Evolutionary conservation across 2,797 vertebrate genomes (phyloP).

Genomic region (Pantherophis alleghaniensis): DNA sequence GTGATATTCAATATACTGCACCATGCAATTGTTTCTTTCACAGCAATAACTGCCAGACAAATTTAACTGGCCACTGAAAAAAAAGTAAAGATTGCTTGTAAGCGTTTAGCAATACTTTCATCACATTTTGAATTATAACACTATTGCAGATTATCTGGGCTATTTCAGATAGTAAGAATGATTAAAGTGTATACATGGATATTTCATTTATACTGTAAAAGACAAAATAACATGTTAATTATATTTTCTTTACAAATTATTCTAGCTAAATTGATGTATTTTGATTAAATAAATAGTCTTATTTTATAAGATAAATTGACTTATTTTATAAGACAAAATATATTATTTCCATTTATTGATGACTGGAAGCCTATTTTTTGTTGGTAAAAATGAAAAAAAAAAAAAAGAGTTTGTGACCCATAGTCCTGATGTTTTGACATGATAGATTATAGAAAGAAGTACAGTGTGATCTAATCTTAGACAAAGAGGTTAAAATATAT

Average conservation of each 20-base stretch:
- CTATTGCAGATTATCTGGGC: neutral
- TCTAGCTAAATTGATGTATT: neutral
- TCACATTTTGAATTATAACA: neutral
- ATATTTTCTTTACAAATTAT: neutral
- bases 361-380: too few relatives aligned
- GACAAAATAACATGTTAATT: neutral
- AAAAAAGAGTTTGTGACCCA: too few relatives aligned
- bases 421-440: too few relatives aligned
- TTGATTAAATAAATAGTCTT: too few relatives aligned
- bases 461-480: too few relatives aligned
- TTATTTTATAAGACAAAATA: too few relatives aligned
- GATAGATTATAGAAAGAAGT: too few relatives aligned
- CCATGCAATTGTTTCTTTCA: neutral
- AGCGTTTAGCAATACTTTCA: neutral
- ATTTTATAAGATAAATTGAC: too few relatives aligned
- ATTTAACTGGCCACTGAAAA: neutral
- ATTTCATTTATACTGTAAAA: neutral
- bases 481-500: too few relatives aligned
- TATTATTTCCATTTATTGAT: too few relatives aligned
- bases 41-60: neutral
- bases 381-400: too few relatives aligned
- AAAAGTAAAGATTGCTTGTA: neutral
- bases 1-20: neutral
- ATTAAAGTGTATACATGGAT: neutral
- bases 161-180: neutral